Evolutionary conservation across 2,888 invertebrate genomes (phyloP).

Genomic region (Heliconius aoede): DNA sequence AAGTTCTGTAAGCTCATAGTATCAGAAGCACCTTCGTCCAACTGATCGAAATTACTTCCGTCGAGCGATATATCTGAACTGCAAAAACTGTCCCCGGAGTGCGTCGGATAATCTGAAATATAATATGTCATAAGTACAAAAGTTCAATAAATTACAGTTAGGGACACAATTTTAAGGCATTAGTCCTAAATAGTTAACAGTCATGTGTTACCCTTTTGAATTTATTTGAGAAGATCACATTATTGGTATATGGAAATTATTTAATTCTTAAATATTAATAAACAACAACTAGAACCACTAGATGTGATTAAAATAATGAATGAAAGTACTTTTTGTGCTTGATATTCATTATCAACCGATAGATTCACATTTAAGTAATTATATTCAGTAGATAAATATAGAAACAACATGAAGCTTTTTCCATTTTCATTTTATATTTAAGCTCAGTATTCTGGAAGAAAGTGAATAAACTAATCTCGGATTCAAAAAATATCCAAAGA

Average conservation of each 20-base stretch:
- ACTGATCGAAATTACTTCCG: constrained; percentile 92
- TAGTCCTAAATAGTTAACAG: too few relatives aligned
- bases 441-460: neutral
- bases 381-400: neutral
- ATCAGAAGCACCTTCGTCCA: constrained; percentile 93
- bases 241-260: too few relatives aligned
- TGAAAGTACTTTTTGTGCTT: too few relatives aligned
- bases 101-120: constrained; percentile 89
- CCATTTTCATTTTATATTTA: neutral
- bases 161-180: neutral
- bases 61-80: constrained; percentile 95
- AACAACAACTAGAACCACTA: too few relatives aligned
- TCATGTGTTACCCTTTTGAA: too few relatives aligned
- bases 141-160: neutral
- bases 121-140: neutral
- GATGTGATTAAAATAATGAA: too few relatives aligned
- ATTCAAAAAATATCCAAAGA: neutral
- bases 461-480: neutral
- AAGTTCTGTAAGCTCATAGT: constrained; percentile 91
- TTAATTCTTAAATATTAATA: too few relatives aligned
- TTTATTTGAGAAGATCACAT: too few relatives aligned
- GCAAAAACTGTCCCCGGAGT: constrained; percentile 95
- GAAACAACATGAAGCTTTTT: neutral
- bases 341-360: neutral
- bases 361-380: neutral